Conservation (phyloP, 1,140 invertebrate species). For the Chrysomallon squamiferum region DNA sequence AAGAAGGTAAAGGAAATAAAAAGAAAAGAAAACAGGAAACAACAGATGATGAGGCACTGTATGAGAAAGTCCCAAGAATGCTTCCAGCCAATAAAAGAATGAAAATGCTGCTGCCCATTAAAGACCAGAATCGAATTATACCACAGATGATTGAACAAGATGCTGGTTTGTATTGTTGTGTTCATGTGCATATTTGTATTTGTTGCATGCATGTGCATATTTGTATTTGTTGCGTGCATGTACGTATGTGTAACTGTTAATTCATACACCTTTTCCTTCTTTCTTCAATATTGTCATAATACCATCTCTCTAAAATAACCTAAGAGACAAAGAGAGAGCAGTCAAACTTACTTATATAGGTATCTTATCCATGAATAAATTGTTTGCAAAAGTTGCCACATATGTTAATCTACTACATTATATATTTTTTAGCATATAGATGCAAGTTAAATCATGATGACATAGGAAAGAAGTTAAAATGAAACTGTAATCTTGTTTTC, state of each 20-base stretch:
- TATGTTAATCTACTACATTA: too few relatives aligned
- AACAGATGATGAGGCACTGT: slow-evolving; percentile 24
- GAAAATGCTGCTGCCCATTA: slow-evolving; percentile 54
- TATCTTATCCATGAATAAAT: too few relatives aligned
- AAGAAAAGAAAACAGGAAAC: slow-evolving; percentile 30
- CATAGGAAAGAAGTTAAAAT: too few relatives aligned
- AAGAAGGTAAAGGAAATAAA: slow-evolving; percentile 18
- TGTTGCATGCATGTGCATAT: background rate
- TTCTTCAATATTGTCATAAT: background rate
- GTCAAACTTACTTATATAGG: too few relatives aligned
- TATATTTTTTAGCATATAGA: too few relatives aligned
- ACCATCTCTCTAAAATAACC: background rate
- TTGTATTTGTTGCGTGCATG: background rate
- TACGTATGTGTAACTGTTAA: background rate
- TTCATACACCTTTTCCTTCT: background rate
- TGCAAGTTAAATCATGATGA: too few relatives aligned
- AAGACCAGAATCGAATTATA: slow-evolving; percentile 45
- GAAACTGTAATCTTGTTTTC: too few relatives aligned
- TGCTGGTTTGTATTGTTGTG: background rate
- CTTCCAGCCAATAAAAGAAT: slow-evolving; percentile 27
- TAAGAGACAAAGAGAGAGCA: too few relatives aligned
- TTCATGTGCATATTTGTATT: background rate
- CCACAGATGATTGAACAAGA: slow-evolving; percentile 29
- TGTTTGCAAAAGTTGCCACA: too few relatives aligned
- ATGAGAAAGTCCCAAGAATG: slow-evolving; percentile 47